phyloP scores from a whole-genome alignment of 1,140 invertebrate species.

The Brachionus koreanus region DNA sequence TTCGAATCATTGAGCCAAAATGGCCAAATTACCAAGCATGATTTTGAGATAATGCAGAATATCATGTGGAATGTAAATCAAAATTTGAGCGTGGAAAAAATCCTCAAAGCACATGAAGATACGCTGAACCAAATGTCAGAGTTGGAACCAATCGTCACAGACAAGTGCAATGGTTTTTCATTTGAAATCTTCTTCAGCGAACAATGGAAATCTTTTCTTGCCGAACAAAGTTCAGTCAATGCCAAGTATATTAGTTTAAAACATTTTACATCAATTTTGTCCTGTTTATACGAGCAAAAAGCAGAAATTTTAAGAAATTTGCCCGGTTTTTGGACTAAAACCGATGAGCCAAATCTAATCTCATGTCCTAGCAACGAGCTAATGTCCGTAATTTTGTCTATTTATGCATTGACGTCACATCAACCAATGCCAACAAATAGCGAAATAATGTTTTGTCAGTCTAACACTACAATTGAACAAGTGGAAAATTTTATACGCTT shows the following conservation, averaged over 20 bases:
- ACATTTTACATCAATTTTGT: not conserved
- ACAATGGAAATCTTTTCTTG: not conserved
- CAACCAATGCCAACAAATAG: conserved; percentile 49
- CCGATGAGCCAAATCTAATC: conserved; percentile 50
- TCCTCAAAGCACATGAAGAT: not conserved
- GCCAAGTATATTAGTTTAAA: not conserved
- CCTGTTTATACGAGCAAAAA: not conserved
- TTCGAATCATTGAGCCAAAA: not conserved
- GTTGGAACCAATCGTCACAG: not conserved
- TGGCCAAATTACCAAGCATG: not conserved
- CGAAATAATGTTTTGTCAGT: conserved; percentile 53
- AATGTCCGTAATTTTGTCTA: not conserved
- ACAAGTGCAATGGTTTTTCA: not conserved
- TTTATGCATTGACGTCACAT: not conserved
- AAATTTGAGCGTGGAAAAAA: not conserved
- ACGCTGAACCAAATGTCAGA: not conserved
- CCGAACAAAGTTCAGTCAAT: not conserved
- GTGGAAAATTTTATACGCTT: conserved; percentile 46
- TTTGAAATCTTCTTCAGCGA: not conserved
- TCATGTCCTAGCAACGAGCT: conserved; percentile 49
- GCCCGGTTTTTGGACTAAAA: conserved; percentile 17
- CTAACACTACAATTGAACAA: conserved; percentile 51
- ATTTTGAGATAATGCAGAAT: not conserved
- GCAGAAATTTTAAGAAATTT: not conserved
- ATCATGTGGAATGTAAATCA: not conserved